A percentile compares a stretch with the other conserved stretches of the same genome.
Evolutionary conservation across 2,113 vertebrate species (phyloP).

Genomic region (Cryptomyrus ogoouensis): DNA sequence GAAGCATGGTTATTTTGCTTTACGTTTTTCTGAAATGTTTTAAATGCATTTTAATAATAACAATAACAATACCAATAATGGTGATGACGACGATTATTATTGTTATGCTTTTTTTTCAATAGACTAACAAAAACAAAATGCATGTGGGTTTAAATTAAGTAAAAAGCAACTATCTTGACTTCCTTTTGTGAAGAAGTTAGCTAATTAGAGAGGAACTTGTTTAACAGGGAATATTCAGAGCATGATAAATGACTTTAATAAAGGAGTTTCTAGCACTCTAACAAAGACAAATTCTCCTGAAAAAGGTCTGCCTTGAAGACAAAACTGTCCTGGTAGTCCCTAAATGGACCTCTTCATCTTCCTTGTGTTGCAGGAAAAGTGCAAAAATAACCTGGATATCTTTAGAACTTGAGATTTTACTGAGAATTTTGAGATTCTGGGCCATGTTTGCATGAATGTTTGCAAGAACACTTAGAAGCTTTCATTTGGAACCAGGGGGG

Average conservation of each 20-base stretch:
- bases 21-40: not conserved
- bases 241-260: conserved; percentile 99
- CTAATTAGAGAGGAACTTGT: conserved; percentile 94
- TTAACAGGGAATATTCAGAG: conserved; percentile 99
- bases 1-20: not conserved
- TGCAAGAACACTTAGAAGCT: not conserved
- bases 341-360: conserved; percentile 76
- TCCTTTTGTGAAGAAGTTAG: conserved; percentile 92
- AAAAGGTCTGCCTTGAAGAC: conserved; percentile 79
- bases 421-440: not conserved
- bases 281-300: conserved; percentile 97
- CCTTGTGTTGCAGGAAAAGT: conserved; percentile 70
- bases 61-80: too few relatives aligned
- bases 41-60: not conserved
- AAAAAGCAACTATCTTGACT: conserved; percentile 35
- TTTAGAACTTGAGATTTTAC: not conserved
- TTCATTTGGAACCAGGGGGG: not conserved
- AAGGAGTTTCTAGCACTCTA: conserved; percentile 86
- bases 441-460: not conserved
- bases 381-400: conserved; percentile 11
- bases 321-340: conserved; percentile 81
- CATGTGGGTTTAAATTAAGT: not conserved
- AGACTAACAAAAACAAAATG: not conserved
- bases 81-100: too few relatives aligned
- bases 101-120: not conserved